Evolutionary conservation across 2,888 invertebrate species (phyloP).

Genomic region (Eupithecia centaureata): DNA sequence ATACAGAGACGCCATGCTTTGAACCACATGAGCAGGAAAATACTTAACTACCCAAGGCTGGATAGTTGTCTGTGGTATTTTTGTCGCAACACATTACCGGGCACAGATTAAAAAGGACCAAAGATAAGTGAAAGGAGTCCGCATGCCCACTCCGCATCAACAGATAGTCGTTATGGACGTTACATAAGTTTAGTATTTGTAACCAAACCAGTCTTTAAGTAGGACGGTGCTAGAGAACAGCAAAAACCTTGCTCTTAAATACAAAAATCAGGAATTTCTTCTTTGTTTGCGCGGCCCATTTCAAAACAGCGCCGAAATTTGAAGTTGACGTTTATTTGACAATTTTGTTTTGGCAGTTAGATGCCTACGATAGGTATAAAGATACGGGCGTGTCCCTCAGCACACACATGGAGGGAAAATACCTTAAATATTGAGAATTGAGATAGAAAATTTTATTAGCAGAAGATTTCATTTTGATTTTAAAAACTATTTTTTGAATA

Average conservation of each 20-base stretch:
- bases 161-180: constrained; percentile 50
- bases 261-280: constrained; percentile 29
- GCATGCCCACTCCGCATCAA: constrained; percentile 43
- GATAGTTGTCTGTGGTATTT: constrained; percentile 23
- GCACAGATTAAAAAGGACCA: constrained; percentile 62
- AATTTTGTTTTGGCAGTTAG: neutral
- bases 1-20: too few relatives aligned
- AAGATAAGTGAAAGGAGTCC: constrained; percentile 63
- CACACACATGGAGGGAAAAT: too few relatives aligned
- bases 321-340: neutral
- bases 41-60: neutral
- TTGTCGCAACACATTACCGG: constrained; percentile 25
- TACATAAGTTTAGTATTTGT: constrained; percentile 51
- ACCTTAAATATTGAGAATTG: too few relatives aligned
- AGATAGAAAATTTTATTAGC: too few relatives aligned
- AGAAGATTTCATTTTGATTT: too few relatives aligned
- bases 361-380: neutral
- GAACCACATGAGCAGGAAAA: too few relatives aligned
- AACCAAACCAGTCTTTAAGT: constrained; percentile 46
- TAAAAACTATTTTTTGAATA: too few relatives aligned
- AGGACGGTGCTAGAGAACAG: constrained; percentile 37
- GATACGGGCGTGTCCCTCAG: too few relatives aligned
- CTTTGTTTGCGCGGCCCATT: constrained; percentile 3
- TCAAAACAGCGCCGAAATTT: neutral
- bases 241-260: constrained; percentile 6